Conservation (phyloP, 1,140 invertebrate genomes). For the Anadara kagoshimensis region DNA sequence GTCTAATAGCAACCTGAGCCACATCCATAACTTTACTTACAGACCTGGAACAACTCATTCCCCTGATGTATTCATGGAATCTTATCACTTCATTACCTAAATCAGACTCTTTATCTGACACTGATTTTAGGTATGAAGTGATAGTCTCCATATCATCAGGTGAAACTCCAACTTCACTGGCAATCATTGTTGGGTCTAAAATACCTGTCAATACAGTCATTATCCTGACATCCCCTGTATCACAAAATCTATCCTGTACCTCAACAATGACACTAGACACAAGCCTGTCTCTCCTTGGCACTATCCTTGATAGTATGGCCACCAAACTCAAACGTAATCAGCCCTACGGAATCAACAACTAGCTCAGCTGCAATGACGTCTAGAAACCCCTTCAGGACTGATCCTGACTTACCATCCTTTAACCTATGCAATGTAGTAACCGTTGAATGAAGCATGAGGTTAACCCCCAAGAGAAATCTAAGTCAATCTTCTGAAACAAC, state of each 20-base stretch:
- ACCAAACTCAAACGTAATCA: slow-evolving; percentile 19
- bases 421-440: not conserved
- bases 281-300: slow-evolving; percentile 7
- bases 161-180: too few relatives aligned
- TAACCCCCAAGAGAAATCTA: slow-evolving; percentile 11
- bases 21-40: not conserved
- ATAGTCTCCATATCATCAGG: too few relatives aligned
- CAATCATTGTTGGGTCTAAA: too few relatives aligned
- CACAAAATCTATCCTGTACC: not conserved
- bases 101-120: not conserved
- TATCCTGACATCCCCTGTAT: not conserved
- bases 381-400: slow-evolving; percentile 1
- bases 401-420: slow-evolving; percentile 5
- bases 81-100: not conserved
- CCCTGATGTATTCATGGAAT: not conserved
- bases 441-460: slow-evolving; percentile 5
- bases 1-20: too few relatives aligned
- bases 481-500: not conserved
- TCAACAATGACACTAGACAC: not conserved
- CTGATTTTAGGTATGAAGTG: not conserved
- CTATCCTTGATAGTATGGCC: slow-evolving; percentile 31
- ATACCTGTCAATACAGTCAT: too few relatives aligned
- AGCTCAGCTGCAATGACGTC: slow-evolving; percentile 12
- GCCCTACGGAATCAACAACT: slow-evolving; percentile 12
- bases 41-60: not conserved